Evolutionary conservation across 2,888 invertebrate species (phyloP), one percentile per base, ranked within the genome.

Genomic region (Hypolimnas misippus): DNA sequence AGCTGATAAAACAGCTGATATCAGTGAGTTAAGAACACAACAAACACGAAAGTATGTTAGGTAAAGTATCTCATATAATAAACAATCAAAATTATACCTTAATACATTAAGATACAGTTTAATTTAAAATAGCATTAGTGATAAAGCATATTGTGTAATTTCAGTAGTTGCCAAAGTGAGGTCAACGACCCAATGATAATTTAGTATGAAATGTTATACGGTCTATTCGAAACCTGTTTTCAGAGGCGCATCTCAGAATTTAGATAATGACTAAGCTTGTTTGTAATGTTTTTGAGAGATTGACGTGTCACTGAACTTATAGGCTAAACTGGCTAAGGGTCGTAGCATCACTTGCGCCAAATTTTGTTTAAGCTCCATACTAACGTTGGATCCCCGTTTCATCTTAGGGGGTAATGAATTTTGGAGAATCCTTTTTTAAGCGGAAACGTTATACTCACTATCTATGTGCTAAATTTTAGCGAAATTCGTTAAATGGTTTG

Each of bases 1-100:
- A 59, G 62, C 65, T 69, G 71, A 70, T 71, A 70, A 69, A 54
- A 65, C 46, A 35, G 52, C 63, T 66, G 69, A 70, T 68, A 66
- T 53, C 55, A 35, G 50, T 54, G 53, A 69, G 70, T 70, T 68
- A 71, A 71, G 53, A 65, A 63, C 71, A 71, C 49, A 60, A 70
- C 64, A 70, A 68, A 70, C 70, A 67, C 17, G 51, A 55, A 62
- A 52, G 55, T 64, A 25, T 62, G 58, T 58, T 58, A 63, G 35
- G 29, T 51, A 42, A 59, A 31, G 29, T 29, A 14, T n/a, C 12
- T 3, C 19, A 12, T 12, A 12, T 21, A 12, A 12, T 25, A 2
- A n/a, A 49, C 14, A 29, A 19, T 14, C 29, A 7, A 31, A 54
- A 31, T 19, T 42, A 40, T 0, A 56, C 51, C 40, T 35, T 33